A percentile compares a stretch with the other conserved stretches of the same genome.
These are phyloP conservation scores for Tigriopus californicus DNA, from an alignment of 2,888 invertebrate species.

Conservation along the genomic window DNA sequence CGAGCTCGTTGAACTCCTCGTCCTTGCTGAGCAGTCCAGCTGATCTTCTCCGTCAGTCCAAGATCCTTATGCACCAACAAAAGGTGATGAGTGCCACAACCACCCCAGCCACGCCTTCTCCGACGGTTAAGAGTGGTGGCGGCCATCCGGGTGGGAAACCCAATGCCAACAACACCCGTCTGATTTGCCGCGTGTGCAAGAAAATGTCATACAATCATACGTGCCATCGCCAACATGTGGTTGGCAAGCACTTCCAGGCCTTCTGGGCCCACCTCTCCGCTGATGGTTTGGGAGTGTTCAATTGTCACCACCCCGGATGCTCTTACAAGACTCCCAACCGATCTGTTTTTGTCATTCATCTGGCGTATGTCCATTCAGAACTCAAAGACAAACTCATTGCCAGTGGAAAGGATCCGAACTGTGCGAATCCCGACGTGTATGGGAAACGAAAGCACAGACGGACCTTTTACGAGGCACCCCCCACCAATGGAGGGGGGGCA, in stretches of 20 bases:
- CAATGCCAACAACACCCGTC: slow-evolving; percentile 3
- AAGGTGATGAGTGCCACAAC: neutral
- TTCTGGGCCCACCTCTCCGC: slow-evolving; percentile 9
- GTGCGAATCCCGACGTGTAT: slow-evolving; percentile 7
- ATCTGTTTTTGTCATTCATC: slow-evolving; percentile 11
- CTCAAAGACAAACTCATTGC: slow-evolving; percentile 7
- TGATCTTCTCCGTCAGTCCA: neutral
- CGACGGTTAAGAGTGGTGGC: neutral
- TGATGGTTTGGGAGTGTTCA: slow-evolving; percentile 2
- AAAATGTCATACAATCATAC: slow-evolving; percentile 12
- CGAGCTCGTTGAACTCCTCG: neutral
- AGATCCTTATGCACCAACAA: neutral
- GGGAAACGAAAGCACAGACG: slow-evolving; percentile 10
- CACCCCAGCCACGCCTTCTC: neutral
- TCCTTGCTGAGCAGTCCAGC: neutral
- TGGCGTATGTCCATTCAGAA: slow-evolving; percentile 9
- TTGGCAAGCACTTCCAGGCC: slow-evolving; percentile 13
- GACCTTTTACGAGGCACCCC: neutral
- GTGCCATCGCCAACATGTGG: slow-evolving; percentile 13
- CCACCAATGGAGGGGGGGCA: too few species aligned
- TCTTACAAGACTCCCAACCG: slow-evolving; percentile 11
- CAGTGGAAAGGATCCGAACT: slow-evolving; percentile 4
- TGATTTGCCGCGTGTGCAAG: slow-evolving; percentile 9
- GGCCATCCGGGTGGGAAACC: neutral
- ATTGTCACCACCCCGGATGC: slow-evolving; percentile 10